Base-by-base conservation (phyloP, 2,888 invertebrate genomes). In the Lypha dubia region DNA sequence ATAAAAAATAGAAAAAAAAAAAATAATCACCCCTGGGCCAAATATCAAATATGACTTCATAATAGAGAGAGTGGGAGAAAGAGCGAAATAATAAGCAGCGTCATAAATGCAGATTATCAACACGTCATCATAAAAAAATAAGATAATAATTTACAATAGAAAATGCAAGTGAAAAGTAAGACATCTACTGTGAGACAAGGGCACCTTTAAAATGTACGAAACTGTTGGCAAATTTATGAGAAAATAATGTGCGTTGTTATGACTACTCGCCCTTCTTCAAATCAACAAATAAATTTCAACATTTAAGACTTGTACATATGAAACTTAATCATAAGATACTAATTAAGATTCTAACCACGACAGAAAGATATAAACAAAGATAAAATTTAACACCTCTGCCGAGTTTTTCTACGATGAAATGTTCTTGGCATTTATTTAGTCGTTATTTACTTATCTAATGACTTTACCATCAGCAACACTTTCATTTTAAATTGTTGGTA, bases 81-180 rank as follows among this genome's bases (percentile, higher is more conserved):
- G 46, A 28, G 41, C 4, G n/a, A n/a, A n/a, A n/a, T n/a, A n/a
- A n/a, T n/a, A n/a, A 44, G 15, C 44, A 63, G 38, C 38, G 6
- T 49, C 56, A 49, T 49, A 35, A 76, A 76, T 13, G 28, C 58
- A 68, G 28, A 60, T 58, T 6, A 3, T 20, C 38, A 24, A 20
- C 46, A 38, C 5, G 51, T 28, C 3, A 20, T 20, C n/a, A n/a
- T n/a, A n/a, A 63, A 20, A 73, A 58, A 13, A 41, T 13, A 44
- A 79, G 3, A 35, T 22, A 60, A 46, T n/a, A 15, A 32, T 58
- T 68, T 20, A 41, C 32, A 41, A n/a, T n/a, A 38, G 28, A 71
- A 22, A 76, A 60, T 71, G 67, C 76, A 71, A 67, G 65, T 77
- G 67, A 84, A 83, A 75, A 75, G 71, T 81, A n/a, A 84, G 56